Percentiles rank a stretch among this genome's conserved stretches.
Evolutionary conservation across 2,888 invertebrate genomes (phyloP).

Genomic region (Liposcelis brunnea): DNA sequence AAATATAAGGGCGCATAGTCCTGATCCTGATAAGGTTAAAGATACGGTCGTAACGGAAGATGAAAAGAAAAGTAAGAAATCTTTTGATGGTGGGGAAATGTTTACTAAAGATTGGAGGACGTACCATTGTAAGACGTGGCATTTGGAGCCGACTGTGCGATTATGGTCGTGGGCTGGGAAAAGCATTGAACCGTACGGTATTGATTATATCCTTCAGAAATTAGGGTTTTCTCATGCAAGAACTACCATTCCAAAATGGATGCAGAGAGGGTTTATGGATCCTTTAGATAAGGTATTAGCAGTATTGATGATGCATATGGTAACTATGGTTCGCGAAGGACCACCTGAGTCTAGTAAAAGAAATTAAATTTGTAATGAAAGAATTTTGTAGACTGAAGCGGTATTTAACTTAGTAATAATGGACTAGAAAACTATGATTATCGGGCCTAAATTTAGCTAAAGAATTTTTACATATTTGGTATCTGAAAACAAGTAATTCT

Average conservation of each 20-base stretch:
- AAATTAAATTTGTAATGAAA: no score
- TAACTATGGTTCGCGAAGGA: slow-evolving; percentile 21
- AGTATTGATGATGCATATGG: slow-evolving; percentile 54
- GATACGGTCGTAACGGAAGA: slow-evolving; percentile 21
- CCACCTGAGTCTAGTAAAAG: no score
- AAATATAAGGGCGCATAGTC: slow-evolving; percentile 26
- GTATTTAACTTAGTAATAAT: no score
- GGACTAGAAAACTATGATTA: no score
- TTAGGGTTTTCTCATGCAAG: slow-evolving; percentile 93
- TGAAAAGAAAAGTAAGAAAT: slow-evolving; percentile 26
- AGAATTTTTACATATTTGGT: no score
- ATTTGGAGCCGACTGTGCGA: slow-evolving; percentile 82
- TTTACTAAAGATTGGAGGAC: slow-evolving; percentile 74
- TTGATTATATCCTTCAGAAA: slow-evolving; percentile 95
- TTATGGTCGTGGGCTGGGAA: slow-evolving; percentile 81
- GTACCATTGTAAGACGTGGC: slow-evolving; percentile 91
- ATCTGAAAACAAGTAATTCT: no score
- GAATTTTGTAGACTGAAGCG: no score
- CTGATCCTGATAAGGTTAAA: slow-evolving; percentile 20
- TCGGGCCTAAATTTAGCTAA: no score
- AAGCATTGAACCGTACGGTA: slow-evolving; percentile 94
- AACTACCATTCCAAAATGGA: slow-evolving; percentile 98
- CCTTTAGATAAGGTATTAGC: slow-evolving; percentile 86
- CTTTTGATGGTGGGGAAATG: slow-evolving; percentile 28
- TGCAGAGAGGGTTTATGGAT: slow-evolving; percentile 96